phyloP scores from a whole-genome alignment of 2,113 vertebrate genomes.

The sheep (Ovis aries) region DNA sequence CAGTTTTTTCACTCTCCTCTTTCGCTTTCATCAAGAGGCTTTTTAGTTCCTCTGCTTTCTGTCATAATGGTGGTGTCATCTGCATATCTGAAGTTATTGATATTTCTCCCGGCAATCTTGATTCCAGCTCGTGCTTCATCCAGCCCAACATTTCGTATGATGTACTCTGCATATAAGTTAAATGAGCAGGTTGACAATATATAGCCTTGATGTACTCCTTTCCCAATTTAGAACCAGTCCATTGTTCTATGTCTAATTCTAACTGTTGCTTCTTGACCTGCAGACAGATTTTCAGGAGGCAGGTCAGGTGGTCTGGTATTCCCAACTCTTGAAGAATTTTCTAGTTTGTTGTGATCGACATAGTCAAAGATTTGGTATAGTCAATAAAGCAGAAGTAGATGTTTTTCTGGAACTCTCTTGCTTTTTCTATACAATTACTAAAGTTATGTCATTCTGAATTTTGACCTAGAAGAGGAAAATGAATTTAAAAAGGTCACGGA shows the following conservation, averaged over 20 bases:
- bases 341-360: neutral
- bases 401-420: neutral
- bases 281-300: neutral
- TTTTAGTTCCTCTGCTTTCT: neutral
- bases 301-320: neutral
- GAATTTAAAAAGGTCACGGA: neutral
- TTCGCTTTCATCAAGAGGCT: neutral
- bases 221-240: neutral
- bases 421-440: neutral
- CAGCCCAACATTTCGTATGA: neutral
- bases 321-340: neutral
- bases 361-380: neutral
- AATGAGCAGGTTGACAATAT: neutral
- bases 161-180: neutral
- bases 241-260: neutral
- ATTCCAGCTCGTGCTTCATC: neutral
- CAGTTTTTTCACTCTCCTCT: neutral
- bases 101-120: neutral
- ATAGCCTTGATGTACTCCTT: neutral
- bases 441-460: neutral
- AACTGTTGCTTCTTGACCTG: neutral
- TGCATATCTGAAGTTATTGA: neutral
- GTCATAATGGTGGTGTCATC: neutral
- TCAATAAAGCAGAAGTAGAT: neutral
- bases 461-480: neutral